Percentiles rank a stretch among this genome's conserved stretches.
These are phyloP conservation scores for Poeciliopsis retropinna DNA, from an alignment of 2,113 vertebrate genomes.

Conservation along the genomic window DNA sequence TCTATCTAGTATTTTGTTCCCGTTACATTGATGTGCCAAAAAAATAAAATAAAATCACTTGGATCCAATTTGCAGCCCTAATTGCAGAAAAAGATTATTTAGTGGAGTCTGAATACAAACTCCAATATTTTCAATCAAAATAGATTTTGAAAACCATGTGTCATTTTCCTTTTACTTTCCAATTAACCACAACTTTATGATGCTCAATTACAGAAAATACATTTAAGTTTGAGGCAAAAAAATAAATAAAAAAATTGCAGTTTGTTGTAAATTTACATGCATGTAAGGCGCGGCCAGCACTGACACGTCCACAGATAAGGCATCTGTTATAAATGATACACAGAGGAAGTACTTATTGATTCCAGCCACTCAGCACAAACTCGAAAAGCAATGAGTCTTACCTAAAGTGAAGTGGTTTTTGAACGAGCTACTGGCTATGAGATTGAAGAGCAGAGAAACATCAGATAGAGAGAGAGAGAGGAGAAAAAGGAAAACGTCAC, in stretches of 20 bases:
- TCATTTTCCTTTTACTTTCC: too few relatives aligned
- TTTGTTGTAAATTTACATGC: constrained; percentile 3
- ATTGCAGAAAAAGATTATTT: not conserved
- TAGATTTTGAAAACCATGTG: too few relatives aligned
- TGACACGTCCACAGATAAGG: not conserved
- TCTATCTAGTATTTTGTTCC: too few relatives aligned
- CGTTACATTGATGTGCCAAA: too few relatives aligned
- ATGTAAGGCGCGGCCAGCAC: not conserved
- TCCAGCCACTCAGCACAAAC: constrained; percentile 57
- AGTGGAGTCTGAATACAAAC: too few relatives aligned
- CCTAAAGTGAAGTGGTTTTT: constrained; percentile 89
- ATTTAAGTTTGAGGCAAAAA: too few relatives aligned
- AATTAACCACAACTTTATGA: too few relatives aligned
- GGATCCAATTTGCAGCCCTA: not conserved
- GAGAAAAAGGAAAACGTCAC: constrained; percentile 37
- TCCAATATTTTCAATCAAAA: too few relatives aligned
- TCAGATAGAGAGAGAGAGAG: constrained; percentile 21
- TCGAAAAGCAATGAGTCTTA: constrained; percentile 68
- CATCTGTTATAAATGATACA: constrained; percentile 46
- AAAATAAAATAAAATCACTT: too few relatives aligned
- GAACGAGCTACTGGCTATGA: constrained; percentile 86
- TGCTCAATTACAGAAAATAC: too few relatives aligned
- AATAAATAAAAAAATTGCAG: not conserved
- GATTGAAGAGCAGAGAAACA: constrained; percentile 29
- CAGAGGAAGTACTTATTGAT: constrained; percentile 55